These are phyloP conservation scores for Salticus scenicus DNA, from an alignment of 2,888 invertebrate genomes.

Conservation along the genomic window DNA sequence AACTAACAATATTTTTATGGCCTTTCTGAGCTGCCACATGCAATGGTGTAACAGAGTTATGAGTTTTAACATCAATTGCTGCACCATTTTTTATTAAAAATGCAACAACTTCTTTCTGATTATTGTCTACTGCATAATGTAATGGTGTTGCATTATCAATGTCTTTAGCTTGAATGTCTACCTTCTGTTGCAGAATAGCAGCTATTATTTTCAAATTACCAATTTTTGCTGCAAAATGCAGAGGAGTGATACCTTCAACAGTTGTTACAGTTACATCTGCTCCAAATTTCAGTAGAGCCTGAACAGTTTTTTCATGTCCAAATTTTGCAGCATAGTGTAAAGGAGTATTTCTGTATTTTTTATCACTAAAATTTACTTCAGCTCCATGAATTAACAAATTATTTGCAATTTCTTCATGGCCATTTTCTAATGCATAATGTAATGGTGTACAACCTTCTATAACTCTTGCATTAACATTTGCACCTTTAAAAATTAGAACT, in stretches of 20 bases:
- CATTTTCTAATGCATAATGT: slow-evolving; percentile 84
- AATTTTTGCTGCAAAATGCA: slow-evolving; percentile 35
- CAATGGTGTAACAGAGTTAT: not conserved
- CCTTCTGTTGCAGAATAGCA: not conserved
- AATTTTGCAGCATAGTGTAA: slow-evolving; percentile 40
- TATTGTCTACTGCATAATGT: not conserved
- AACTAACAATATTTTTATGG: not conserved
- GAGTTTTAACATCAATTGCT: not conserved
- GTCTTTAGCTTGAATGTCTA: not conserved
- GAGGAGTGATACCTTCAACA: slow-evolving; percentile 19
- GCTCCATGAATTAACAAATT: slow-evolving; percentile 74
- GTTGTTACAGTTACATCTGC: slow-evolving; percentile 25
- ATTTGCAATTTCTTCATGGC: slow-evolving; percentile 81
- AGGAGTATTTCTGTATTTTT: not conserved
- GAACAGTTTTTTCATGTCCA: slow-evolving; percentile 11
- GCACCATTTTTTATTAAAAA: not conserved
- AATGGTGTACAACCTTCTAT: no score
- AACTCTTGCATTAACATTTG: no score
- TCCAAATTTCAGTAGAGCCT: slow-evolving; percentile 13
- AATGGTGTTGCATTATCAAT: not conserved
- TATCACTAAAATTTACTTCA: not conserved
- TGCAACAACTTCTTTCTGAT: slow-evolving; percentile 8
- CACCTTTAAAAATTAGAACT: not conserved
- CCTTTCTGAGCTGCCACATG: not conserved
- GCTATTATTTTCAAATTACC: slow-evolving; percentile 11